phyloP scores from a whole-genome alignment of 2,888 invertebrate species.

The Selenia dentaria region DNA sequence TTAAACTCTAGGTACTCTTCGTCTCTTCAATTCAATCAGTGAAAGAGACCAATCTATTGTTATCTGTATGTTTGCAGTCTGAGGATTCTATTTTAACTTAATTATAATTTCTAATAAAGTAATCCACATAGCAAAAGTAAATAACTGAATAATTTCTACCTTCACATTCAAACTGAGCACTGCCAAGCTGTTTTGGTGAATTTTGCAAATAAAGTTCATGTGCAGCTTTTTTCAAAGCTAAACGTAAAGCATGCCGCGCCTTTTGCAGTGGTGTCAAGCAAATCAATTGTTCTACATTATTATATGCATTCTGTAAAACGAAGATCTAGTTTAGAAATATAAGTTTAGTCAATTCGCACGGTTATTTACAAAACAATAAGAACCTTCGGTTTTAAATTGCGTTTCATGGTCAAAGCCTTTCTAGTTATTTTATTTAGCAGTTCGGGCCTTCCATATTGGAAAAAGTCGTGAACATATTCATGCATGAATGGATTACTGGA shows the following conservation, averaged over 20 bases:
- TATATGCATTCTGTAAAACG: slow-evolving; percentile 47
- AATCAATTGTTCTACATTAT: slow-evolving; percentile 53
- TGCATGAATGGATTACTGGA: slow-evolving; percentile 84
- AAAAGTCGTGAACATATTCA: slow-evolving; percentile 85
- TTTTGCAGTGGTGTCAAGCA: slow-evolving; percentile 73
- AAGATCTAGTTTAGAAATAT: neutral
- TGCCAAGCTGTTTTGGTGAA: slow-evolving; percentile 53
- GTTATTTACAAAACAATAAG: neutral
- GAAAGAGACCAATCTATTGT: too few species aligned
- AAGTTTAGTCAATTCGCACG: neutral
- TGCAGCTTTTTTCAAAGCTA: slow-evolving; percentile 71
- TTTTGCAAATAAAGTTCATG: slow-evolving; percentile 62
- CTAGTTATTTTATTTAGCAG: slow-evolving; percentile 82
- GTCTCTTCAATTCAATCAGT: too few species aligned
- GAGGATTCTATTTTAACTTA: too few species aligned
- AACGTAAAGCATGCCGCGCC: slow-evolving; percentile 69
- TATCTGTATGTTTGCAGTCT: too few species aligned
- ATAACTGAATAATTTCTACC: slow-evolving; percentile 32
- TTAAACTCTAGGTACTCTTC: too few species aligned
- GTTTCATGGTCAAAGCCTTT: slow-evolving; percentile 74
- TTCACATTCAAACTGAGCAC: slow-evolving; percentile 55
- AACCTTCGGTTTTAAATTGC: slow-evolving; percentile 66
- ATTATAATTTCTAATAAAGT: too few species aligned
- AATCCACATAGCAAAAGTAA: too few species aligned
- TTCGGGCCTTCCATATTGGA: slow-evolving; percentile 81